Evolutionary conservation across 2,888 invertebrate species (phyloP).

Genomic region (Esperia sulphurella): DNA sequence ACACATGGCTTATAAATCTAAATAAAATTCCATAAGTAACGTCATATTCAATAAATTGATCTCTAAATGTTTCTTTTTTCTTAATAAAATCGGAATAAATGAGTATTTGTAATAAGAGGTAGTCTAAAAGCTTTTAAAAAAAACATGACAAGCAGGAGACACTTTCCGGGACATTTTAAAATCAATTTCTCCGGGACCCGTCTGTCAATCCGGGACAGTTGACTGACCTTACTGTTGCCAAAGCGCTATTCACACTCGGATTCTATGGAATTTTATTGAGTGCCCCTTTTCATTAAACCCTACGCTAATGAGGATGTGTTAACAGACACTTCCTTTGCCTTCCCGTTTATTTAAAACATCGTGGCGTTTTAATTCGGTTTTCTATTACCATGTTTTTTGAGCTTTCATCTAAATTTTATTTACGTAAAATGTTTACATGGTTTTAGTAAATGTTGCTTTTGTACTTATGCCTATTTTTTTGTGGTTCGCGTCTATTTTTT

Average conservation of each 20-base stretch:
- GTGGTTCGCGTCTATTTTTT: too few species aligned
- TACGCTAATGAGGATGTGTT: constrained; percentile 56
- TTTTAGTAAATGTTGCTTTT: constrained; percentile 4
- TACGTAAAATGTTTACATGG: constrained; percentile 3
- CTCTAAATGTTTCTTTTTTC: too few species aligned
- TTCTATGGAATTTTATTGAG: constrained; percentile 43
- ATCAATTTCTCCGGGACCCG: background rate
- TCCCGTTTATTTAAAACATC: constrained; percentile 29
- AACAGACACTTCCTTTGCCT: constrained; percentile 47
- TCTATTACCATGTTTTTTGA: constrained; percentile 26
- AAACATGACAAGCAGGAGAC: background rate
- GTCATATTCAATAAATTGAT: too few species aligned
- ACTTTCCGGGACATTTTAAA: background rate
- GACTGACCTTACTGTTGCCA: background rate
- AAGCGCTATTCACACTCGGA: constrained; percentile 24
- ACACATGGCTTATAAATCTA: too few species aligned
- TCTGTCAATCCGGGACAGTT: background rate
- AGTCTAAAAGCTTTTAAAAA: background rate
- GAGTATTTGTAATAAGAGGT: background rate
- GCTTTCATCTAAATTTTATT: constrained; percentile 10
- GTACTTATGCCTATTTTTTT: background rate
- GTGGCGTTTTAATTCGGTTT: constrained; percentile 32
- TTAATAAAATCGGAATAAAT: too few species aligned
- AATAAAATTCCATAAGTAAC: too few species aligned
- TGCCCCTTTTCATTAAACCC: constrained; percentile 46